phyloP scores from a whole-genome alignment of 1,140 invertebrate genomes.

The Leguminivora glycinivorella region DNA sequence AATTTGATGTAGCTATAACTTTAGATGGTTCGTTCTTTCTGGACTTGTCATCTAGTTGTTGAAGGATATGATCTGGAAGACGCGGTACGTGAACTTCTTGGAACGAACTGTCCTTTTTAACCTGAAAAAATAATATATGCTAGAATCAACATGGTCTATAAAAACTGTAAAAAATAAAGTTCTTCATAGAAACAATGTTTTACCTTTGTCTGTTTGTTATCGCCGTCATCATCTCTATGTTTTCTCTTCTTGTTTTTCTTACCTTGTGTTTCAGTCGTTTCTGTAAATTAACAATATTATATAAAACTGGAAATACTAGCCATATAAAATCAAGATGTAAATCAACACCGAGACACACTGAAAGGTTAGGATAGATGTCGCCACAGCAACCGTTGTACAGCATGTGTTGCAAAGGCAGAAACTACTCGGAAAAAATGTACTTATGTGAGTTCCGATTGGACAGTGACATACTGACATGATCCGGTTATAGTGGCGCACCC shows the following conservation, averaged over 20 bases:
- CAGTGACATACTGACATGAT: too few species aligned
- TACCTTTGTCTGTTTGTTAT: conserved; percentile 48
- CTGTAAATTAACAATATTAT: conserved; percentile 35
- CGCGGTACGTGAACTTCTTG: conserved; percentile 54
- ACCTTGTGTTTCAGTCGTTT: conserved; percentile 30
- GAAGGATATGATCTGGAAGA: conserved; percentile 51
- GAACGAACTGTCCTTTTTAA: conserved; percentile 49
- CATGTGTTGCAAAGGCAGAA: too few species aligned
- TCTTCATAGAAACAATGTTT: conserved; percentile 4
- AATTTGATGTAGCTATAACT: conserved; percentile 56
- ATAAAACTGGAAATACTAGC: neutral
- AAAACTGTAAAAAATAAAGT: conserved; percentile 19
- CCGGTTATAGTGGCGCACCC: too few species aligned
- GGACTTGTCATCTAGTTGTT: conserved; percentile 57
- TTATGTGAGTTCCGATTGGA: too few species aligned
- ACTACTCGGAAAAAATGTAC: too few species aligned
- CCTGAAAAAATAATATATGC: conserved; percentile 41
- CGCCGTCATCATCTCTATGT: conserved; percentile 51
- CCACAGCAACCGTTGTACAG: too few species aligned
- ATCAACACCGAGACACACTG: too few species aligned
- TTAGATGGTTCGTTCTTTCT: conserved; percentile 46
- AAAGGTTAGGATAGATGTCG: too few species aligned
- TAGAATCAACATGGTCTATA: conserved; percentile 19
- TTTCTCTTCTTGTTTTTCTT: conserved; percentile 48
- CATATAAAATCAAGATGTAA: neutral